A percentile compares a stretch with the other conserved stretches of the same genome.
phyloP scores from a whole-genome alignment of 2,797 vertebrate species.

The Melanotaenia parkinsoni region DNA sequence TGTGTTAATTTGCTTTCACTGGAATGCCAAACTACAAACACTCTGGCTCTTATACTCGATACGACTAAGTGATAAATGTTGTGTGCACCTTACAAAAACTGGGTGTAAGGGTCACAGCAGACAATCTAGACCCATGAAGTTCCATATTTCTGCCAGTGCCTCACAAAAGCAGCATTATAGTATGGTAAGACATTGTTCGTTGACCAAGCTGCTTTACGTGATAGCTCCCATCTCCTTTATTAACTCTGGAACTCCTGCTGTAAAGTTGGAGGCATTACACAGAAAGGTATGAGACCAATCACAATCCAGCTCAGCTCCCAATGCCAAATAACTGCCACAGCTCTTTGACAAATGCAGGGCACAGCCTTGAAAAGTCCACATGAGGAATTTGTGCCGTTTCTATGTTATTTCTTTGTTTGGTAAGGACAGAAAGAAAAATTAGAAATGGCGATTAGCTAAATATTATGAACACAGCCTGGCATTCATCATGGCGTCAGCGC shows the following conservation, averaged over 20 bases:
- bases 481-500: slow-evolving; percentile 42
- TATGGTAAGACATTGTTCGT: slow-evolving; percentile 42
- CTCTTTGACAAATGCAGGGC: slow-evolving; percentile 56
- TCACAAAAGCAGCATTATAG: slow-evolving; percentile 72
- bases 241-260: slow-evolving; percentile 61
- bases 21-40: slow-evolving; percentile 29
- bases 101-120: slow-evolving; percentile 64
- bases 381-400: slow-evolving; percentile 41
- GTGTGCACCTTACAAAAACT: slow-evolving; percentile 61
- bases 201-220: slow-evolving; percentile 50
- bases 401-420: slow-evolving; percentile 51
- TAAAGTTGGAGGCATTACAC: slow-evolving; percentile 61
- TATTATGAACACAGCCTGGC: slow-evolving; percentile 43
- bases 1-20: slow-evolving; percentile 13
- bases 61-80: slow-evolving; percentile 69
- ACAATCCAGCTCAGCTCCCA: slow-evolving; percentile 31
- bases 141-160: slow-evolving; percentile 44
- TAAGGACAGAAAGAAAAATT: slow-evolving; percentile 38
- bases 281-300: slow-evolving; percentile 62
- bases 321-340: slow-evolving; percentile 73
- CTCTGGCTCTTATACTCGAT: slow-evolving; percentile 9
- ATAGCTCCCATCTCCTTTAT: slow-evolving; percentile 61
- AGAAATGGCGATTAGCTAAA: slow-evolving; percentile 55
- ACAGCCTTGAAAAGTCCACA: slow-evolving; percentile 53
- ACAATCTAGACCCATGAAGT: slow-evolving; percentile 58